Evolutionary conservation across 1,140 invertebrate genomes (phyloP).

Genomic region (Potamilus streckersoni): DNA sequence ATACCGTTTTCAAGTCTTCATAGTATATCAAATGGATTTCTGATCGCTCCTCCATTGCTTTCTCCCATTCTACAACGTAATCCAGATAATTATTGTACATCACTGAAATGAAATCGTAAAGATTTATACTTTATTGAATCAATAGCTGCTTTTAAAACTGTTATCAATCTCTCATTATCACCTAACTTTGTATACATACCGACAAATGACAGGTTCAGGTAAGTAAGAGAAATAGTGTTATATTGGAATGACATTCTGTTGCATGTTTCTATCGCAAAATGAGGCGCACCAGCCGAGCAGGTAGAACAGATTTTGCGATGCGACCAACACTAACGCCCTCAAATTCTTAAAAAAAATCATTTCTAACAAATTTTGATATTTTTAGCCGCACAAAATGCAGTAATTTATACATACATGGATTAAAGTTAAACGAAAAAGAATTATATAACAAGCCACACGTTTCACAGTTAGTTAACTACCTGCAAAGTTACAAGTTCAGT

Average conservation of each 20-base stretch:
- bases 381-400: too few relatives aligned
- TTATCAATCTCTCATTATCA: neutral
- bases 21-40: slow-evolving; percentile 10
- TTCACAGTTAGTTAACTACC: too few relatives aligned
- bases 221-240: neutral
- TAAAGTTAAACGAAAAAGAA: too few relatives aligned
- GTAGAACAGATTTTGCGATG: too few relatives aligned
- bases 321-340: too few relatives aligned
- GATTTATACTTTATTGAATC: neutral
- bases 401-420: too few relatives aligned
- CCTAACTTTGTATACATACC: neutral
- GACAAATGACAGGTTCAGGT: neutral
- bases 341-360: too few relatives aligned
- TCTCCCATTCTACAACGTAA: slow-evolving; percentile 15
- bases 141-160: neutral
- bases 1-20: slow-evolving; percentile 28
- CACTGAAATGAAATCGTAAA: slow-evolving; percentile 2
- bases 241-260: neutral
- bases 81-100: slow-evolving; percentile 10
- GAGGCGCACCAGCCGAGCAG: too few relatives aligned
- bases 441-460: too few relatives aligned
- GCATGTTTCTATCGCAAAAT: neutral
- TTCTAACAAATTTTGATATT: too few relatives aligned
- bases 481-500: too few relatives aligned
- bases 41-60: neutral